phyloP scores from a whole-genome alignment of 2,797 vertebrate species.

The Amblyopsis hoosieri region DNA sequence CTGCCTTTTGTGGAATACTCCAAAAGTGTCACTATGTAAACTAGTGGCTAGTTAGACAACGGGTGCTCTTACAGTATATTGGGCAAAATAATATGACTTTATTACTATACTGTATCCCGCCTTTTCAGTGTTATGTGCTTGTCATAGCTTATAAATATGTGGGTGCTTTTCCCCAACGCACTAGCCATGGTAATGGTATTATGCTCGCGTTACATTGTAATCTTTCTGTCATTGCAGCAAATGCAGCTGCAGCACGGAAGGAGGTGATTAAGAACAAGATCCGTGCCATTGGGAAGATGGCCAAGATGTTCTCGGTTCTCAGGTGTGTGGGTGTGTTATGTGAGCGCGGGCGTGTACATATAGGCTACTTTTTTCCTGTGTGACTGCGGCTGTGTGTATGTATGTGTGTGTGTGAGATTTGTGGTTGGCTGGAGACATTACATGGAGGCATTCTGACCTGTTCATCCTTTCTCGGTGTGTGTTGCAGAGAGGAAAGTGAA shows the following conservation, averaged over 20 bases:
- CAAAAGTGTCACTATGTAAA: too few species aligned
- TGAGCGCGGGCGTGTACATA: constrained; percentile 3
- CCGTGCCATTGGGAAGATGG: constrained; percentile 85
- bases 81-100: too few species aligned
- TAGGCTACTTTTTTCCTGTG: neutral
- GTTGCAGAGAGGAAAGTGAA: constrained; percentile 85
- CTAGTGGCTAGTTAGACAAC: too few species aligned
- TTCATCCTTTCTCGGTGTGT: constrained; percentile 37
- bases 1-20: too few species aligned
- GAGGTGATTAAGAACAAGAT: constrained; percentile 87
- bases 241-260: constrained; percentile 82
- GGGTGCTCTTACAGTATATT: too few species aligned
- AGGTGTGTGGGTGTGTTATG: constrained; percentile 50
- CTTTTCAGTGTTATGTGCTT: too few species aligned
- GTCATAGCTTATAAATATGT: too few species aligned
- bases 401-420: constrained; percentile 4
- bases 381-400: neutral
- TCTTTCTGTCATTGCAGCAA: constrained; percentile 67
- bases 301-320: constrained; percentile 86
- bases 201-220: neutral
- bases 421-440: too few species aligned
- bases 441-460: constrained; percentile 37
- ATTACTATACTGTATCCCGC: too few species aligned
- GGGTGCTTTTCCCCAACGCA: too few species aligned
- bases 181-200: neutral